A percentile compares a stretch with the other conserved stretches of the same genome.
These are phyloP conservation scores for Nasonia vitripennis DNA, from an alignment of 1,140 invertebrate species.

Conservation along the genomic window DNA sequence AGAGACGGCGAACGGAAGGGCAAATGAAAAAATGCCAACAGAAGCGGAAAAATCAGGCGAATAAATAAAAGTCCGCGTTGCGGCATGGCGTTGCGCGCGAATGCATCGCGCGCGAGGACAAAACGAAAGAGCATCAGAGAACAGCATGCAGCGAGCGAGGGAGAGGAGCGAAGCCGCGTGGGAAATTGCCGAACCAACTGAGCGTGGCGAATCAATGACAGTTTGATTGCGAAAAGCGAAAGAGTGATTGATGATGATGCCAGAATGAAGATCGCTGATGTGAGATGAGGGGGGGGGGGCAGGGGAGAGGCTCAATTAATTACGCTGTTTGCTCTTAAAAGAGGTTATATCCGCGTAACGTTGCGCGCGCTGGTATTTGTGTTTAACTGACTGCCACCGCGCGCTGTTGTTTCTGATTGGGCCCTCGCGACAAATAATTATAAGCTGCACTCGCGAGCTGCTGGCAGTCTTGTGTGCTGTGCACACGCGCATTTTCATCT, in stretches of 20 bases:
- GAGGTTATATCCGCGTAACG: background rate
- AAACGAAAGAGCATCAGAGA: background rate
- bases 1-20: background rate
- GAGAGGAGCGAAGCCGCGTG: background rate
- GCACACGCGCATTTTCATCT: background rate
- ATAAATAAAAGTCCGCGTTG: background rate
- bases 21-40: background rate
- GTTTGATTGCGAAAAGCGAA: slow-evolving; percentile 31
- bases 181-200: slow-evolving; percentile 14
- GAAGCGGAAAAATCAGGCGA: background rate
- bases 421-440: background rate
- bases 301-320: slow-evolving; percentile 22
- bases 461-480: background rate
- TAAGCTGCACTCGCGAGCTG: background rate
- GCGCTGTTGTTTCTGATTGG: slow-evolving; percentile 8
- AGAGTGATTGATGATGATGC: slow-evolving; percentile 27
- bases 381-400: background rate
- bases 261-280: background rate
- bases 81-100: background rate
- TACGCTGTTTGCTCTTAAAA: slow-evolving; percentile 22
- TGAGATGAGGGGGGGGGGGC: no score
- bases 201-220: slow-evolving; percentile 21
- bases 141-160: background rate
- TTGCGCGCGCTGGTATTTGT: background rate
- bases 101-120: background rate